Evolutionary conservation across 2,113 vertebrate species (phyloP).

Genomic region (Gallinago media): DNA sequence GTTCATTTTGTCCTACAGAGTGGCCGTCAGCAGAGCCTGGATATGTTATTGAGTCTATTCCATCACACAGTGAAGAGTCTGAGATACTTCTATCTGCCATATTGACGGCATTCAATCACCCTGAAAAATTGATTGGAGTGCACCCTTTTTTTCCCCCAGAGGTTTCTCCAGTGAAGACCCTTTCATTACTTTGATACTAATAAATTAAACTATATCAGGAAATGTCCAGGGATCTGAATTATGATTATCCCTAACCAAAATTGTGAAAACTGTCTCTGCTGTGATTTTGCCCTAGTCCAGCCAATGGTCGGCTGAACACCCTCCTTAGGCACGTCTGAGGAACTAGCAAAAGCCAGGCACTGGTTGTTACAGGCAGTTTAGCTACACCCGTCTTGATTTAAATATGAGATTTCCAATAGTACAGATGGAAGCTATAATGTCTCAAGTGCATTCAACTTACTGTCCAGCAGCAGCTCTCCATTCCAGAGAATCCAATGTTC

Average conservation of each 20-base stretch:
- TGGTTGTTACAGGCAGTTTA: not conserved
- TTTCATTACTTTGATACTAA: rapidly evolving
- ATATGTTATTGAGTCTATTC: not conserved
- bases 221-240: not conserved
- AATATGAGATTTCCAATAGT: not conserved
- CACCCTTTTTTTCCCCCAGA: not conserved
- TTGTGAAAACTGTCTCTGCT: not conserved
- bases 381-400: not conserved
- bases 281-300: not conserved
- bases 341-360: not conserved
- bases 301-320: not conserved
- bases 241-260: not conserved
- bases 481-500: not conserved
- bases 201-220: not conserved
- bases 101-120: not conserved
- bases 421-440: rapidly evolving
- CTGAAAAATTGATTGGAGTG: not conserved
- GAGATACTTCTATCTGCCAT: not conserved
- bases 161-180: not conserved
- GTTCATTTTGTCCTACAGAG: not conserved
- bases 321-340: not conserved
- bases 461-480: not conserved
- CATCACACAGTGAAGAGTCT: not conserved
- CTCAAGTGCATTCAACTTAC: not conserved
- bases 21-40: not conserved